phyloP scores from a whole-genome alignment of 2,797 vertebrate genomes.

The Gymnocypris eckloni region DNA sequence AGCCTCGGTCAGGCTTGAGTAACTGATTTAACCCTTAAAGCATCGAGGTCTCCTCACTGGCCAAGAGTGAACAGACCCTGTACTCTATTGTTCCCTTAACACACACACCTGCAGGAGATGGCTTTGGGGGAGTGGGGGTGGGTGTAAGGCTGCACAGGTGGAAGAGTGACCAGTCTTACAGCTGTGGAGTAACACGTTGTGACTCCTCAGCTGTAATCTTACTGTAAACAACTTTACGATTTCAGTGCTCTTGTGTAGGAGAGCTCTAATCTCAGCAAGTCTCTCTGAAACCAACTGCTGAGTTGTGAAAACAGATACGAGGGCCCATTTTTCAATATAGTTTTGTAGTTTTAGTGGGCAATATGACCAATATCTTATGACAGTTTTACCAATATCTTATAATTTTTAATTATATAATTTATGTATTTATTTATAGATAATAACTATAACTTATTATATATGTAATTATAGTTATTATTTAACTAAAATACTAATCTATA shows the following conservation, averaged over 20 bases:
- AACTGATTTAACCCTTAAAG: constrained; percentile 84
- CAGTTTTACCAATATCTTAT: background rate
- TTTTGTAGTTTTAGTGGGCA: background rate
- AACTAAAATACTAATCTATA: background rate
- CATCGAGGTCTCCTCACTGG: constrained; percentile 74
- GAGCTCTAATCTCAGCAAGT: constrained; percentile 59
- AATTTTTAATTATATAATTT: background rate
- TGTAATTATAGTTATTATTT: background rate
- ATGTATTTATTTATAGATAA: background rate
- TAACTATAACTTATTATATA: background rate
- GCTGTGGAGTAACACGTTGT: constrained; percentile 51
- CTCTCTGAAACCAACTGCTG: constrained; percentile 21
- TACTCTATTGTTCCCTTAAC: constrained; percentile 69
- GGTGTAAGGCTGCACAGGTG: constrained; percentile 14
- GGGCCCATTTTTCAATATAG: background rate
- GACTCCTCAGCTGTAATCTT: constrained; percentile 47
- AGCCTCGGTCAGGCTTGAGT: constrained; percentile 83
- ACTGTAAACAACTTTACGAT: constrained; percentile 53
- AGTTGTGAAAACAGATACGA: background rate
- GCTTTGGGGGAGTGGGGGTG: constrained; percentile 13
- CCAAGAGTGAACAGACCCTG: constrained; percentile 61
- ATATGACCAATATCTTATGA: background rate
- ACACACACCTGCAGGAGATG: constrained; percentile 25
- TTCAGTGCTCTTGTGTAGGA: constrained; percentile 62
- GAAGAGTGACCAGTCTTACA: background rate